phyloP scores from a whole-genome alignment of 2,797 vertebrate genomes.

The Carduelis carduelis region DNA sequence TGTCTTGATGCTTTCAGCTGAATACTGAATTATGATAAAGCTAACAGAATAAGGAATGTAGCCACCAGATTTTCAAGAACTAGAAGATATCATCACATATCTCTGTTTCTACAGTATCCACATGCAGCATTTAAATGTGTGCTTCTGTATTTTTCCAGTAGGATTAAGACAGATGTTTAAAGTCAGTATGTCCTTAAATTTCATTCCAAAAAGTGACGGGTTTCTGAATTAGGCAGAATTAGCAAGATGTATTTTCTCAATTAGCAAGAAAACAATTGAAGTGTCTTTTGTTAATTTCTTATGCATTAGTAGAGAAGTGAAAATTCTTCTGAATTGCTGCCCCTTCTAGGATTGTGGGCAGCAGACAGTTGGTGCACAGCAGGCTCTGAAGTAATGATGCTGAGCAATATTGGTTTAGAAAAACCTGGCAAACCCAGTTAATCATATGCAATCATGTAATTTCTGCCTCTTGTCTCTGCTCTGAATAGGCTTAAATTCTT shows the following conservation, averaged over 20 bases:
- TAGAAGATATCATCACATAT: not conserved
- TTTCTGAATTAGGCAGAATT: not conserved
- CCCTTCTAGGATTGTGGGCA: not conserved
- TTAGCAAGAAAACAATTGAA: not conserved
- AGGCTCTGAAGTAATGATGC: slow-evolving; percentile 6
- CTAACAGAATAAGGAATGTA: not conserved
- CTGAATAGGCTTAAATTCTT: not conserved
- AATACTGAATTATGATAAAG: not conserved
- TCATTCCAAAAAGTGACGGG: not conserved
- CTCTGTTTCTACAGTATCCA: not conserved
- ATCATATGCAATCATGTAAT: not conserved
- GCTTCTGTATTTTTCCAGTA: not conserved
- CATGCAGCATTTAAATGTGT: not conserved
- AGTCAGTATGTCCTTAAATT: not conserved
- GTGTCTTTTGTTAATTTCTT: not conserved
- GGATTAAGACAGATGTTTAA: not conserved
- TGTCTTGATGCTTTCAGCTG: not conserved
- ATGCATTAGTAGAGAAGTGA: not conserved
- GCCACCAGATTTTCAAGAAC: not conserved
- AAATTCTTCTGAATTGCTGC: not conserved
- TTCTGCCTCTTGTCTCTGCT: not conserved
- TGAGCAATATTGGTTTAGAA: not conserved
- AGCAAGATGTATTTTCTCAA: not conserved
- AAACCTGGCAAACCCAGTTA: slow-evolving; percentile 26
- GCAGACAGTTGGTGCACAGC: slow-evolving; percentile 51